Evolutionary conservation across 2,113 vertebrate genomes (phyloP).

Genomic region (Trichomycterus rosablanca): DNA sequence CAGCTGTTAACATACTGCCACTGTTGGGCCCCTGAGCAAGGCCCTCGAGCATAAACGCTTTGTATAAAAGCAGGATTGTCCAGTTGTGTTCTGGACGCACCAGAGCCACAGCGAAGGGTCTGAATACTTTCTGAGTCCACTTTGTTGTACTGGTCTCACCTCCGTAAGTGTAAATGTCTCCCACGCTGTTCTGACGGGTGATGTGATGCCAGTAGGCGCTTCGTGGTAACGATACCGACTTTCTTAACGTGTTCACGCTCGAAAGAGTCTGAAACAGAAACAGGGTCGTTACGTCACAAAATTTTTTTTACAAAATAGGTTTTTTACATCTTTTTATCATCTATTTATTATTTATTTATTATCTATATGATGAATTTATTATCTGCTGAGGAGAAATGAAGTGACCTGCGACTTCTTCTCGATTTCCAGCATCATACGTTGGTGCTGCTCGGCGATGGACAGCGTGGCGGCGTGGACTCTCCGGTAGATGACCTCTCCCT

Average conservation of each 20-base stretch:
- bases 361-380: too few species aligned
- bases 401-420: constrained; percentile 96
- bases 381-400: neutral
- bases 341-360: too few species aligned
- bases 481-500: constrained; percentile 99
- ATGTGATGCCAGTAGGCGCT: constrained; percentile 98
- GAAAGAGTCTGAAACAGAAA: constrained; percentile 82
- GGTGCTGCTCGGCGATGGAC: constrained; percentile 96
- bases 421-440: constrained; percentile 95
- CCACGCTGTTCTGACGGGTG: constrained; percentile 92
- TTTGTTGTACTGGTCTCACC: constrained; percentile 75
- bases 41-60: too few species aligned
- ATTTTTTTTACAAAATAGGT: too few species aligned
- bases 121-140: too few species aligned
- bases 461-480: constrained; percentile 96
- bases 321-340: too few species aligned
- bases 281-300: constrained; percentile 41
- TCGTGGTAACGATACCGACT: constrained; percentile 93
- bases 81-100: too few species aligned
- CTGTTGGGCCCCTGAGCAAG: too few species aligned
- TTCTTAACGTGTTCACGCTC: constrained; percentile 84
- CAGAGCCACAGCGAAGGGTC: too few species aligned
- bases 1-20: too few species aligned
- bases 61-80: too few species aligned
- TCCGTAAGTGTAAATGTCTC: constrained; percentile 97